Conservation (phyloP, 2,888 invertebrate genomes). For the Pristionchus entomophagus region DNA sequence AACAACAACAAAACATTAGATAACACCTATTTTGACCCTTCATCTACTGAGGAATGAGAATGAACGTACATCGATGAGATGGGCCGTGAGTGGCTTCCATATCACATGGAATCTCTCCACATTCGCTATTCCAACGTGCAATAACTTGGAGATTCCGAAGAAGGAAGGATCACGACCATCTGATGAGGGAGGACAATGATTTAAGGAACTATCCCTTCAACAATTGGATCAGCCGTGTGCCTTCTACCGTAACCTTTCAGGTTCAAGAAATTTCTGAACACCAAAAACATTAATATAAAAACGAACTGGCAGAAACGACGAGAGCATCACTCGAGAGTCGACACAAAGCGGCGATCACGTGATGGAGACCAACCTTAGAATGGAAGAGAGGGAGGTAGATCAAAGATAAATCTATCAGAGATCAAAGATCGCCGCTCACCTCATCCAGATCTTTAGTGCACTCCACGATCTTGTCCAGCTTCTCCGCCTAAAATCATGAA, state of each 20-base stretch:
- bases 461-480: constrained; percentile 48
- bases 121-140: constrained; percentile 96
- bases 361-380: constrained; percentile 82
- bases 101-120: constrained; percentile 92
- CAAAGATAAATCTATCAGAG: neutral
- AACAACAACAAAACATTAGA: neutral
- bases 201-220: too few relatives aligned
- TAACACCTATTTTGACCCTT: too few relatives aligned
- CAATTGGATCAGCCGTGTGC: too few relatives aligned
- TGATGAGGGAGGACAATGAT: neutral
- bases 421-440: constrained; percentile 18
- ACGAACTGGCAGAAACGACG: constrained; percentile 14
- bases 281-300: neutral
- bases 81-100: constrained; percentile 95
- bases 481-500: neutral
- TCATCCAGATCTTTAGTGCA: constrained; percentile 44
- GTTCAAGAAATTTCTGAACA: too few relatives aligned
- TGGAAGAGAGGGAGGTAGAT: neutral
- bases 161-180: constrained; percentile 88
- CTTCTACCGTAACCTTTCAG: too few relatives aligned
- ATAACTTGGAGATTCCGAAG: constrained; percentile 96
- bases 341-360: constrained; percentile 94
- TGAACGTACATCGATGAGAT: constrained; percentile 83
- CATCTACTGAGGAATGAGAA: too few relatives aligned
- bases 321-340: constrained; percentile 89